Evolutionary conservation across 2,888 invertebrate genomes (phyloP).

Genomic region (Dioctria rufipes): DNA sequence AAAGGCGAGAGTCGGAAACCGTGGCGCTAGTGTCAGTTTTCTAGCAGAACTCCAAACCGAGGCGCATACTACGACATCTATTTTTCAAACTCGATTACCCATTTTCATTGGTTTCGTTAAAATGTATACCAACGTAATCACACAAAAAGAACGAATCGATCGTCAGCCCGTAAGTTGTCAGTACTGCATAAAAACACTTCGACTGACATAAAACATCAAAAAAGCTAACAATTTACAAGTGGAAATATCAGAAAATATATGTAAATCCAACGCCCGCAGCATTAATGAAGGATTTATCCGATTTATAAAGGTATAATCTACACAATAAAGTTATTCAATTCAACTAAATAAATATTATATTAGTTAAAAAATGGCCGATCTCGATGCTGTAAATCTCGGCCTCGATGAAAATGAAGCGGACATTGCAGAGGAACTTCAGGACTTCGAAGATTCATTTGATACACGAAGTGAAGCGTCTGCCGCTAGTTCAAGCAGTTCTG

Average conservation of each 20-base stretch:
- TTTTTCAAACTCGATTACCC: too few relatives aligned
- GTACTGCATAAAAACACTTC: constrained; percentile 57
- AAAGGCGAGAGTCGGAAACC: too few relatives aligned
- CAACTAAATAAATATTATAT: constrained; percentile 37
- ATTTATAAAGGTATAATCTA: constrained; percentile 58
- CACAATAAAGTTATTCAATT: constrained; percentile 28
- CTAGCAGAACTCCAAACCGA: too few relatives aligned
- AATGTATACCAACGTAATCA: too few relatives aligned
- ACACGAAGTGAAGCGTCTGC: constrained; percentile 92
- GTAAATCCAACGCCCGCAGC: constrained; percentile 70
- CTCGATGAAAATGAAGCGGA: constrained; percentile 80
- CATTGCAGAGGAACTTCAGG: constrained; percentile 85
- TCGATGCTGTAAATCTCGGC: constrained; percentile 77
- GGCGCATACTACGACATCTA: too few relatives aligned
- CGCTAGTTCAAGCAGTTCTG: constrained; percentile 79
- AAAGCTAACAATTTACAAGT: constrained; percentile 33
- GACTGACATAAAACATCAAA: constrained; percentile 58
- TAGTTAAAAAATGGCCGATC: constrained; percentile 69
- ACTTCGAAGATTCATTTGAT: constrained; percentile 80
- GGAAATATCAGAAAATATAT: constrained; percentile 37
- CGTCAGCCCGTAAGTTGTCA: constrained; percentile 30
- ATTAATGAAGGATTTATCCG: constrained; percentile 62
- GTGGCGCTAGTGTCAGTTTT: too few relatives aligned
- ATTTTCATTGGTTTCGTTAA: too few relatives aligned
- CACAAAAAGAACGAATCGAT: neutral